These are phyloP conservation scores for Coremacera marginata DNA, from an alignment of 2,888 invertebrate genomes.

Conservation along the genomic window DNA sequence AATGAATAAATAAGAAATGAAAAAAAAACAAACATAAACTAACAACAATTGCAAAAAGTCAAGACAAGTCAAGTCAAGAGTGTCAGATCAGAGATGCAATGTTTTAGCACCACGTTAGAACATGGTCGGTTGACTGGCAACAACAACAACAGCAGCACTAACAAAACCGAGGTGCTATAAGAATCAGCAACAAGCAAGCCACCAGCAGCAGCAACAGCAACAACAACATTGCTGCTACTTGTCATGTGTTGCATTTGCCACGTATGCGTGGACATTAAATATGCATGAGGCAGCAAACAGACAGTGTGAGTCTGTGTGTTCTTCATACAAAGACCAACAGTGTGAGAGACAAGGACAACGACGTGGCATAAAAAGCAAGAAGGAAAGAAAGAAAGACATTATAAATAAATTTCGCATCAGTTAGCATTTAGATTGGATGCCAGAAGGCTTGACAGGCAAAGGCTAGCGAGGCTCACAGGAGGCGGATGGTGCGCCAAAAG, in stretches of 20 bases:
- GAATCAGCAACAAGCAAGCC: slow-evolving; percentile 8
- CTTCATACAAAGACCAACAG: neutral
- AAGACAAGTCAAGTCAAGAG: slow-evolving; percentile 19
- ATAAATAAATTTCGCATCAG: slow-evolving; percentile 41
- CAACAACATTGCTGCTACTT: slow-evolving; percentile 16
- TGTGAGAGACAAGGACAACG: neutral
- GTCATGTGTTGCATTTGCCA: slow-evolving; percentile 39
- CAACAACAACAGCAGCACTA: neutral
- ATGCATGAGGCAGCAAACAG: slow-evolving; percentile 37
- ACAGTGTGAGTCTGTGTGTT: neutral
- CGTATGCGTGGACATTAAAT: slow-evolving; percentile 41
- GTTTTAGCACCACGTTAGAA: slow-evolving; percentile 31
- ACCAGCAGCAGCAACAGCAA: slow-evolving; percentile 24
- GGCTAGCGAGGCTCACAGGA: neutral
- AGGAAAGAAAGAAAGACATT: slow-evolving; percentile 34
- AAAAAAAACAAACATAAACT: neutral
- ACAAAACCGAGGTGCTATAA: slow-evolving; percentile 16
- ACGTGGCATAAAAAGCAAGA: neutral
- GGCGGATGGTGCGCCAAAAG: neutral
- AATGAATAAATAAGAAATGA: neutral
- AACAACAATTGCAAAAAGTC: slow-evolving; percentile 9
- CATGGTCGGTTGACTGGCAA: neutral
- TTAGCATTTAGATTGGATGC: slow-evolving; percentile 42
- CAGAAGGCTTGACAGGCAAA: slow-evolving; percentile 6
- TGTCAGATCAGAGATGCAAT: slow-evolving; percentile 35